Percentiles rank a stretch among this genome's conserved stretches.
Conservation (phyloP, 2,113 vertebrate species). For the Sardina pilchardus region DNA sequence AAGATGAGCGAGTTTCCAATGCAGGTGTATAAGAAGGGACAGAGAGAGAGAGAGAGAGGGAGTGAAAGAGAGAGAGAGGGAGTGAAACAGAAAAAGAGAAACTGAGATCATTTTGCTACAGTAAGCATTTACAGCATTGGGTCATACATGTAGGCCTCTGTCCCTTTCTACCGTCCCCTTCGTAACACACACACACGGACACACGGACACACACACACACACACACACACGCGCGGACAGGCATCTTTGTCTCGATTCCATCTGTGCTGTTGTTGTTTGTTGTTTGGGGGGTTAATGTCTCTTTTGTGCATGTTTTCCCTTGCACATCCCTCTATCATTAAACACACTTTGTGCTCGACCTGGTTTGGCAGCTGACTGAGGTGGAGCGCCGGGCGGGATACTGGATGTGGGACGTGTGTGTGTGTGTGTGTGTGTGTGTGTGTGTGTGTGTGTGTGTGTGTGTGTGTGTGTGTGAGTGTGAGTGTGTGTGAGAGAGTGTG, state of each 20-base stretch:
- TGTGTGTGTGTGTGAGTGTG: conserved; percentile 23
- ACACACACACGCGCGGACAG: background rate
- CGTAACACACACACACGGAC: background rate
- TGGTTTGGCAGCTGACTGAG: conserved; percentile 47
- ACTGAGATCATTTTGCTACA: background rate
- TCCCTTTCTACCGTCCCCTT: background rate
- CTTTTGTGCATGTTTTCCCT: conserved; percentile 25
- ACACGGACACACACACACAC: background rate
- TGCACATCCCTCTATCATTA: conserved; percentile 42
- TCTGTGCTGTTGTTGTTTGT: conserved; percentile 22
- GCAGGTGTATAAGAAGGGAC: background rate
- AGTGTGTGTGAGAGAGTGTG: conserved; percentile 25
- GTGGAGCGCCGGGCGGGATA: conserved; percentile 34
- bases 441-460: conserved; percentile 27
- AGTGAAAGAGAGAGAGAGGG: background rate
- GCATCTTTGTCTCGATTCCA: conserved; percentile 5
- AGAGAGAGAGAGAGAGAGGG: background rate
- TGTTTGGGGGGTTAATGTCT: conserved; percentile 23
- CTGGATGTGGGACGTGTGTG: conserved; percentile 13
- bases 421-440: conserved; percentile 11
- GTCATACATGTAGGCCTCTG: background rate
- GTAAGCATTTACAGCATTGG: background rate
- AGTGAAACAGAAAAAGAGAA: background rate
- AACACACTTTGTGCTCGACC: conserved; percentile 48
- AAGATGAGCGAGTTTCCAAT: background rate